phyloP scores from a whole-genome alignment of 2,797 vertebrate species.

The Dermochelys coriacea region DNA sequence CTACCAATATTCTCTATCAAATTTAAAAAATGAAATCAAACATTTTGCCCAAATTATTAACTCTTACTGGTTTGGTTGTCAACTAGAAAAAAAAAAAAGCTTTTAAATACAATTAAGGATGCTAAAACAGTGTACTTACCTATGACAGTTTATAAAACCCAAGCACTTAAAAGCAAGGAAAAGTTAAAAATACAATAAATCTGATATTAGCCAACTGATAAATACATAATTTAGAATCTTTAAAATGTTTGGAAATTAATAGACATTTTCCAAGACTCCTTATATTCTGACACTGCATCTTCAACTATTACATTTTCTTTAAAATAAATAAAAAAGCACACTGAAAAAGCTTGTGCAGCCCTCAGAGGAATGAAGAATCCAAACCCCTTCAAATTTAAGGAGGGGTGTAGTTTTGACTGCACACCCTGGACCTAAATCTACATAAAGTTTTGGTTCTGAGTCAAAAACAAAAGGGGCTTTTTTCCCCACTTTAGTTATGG shows the following conservation, averaged over 20 bases:
- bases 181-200: background rate
- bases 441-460: background rate
- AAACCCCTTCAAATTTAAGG: background rate
- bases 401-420: background rate
- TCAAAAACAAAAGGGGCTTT: background rate
- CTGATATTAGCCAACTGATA: background rate
- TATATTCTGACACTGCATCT: background rate
- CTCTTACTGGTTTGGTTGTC: background rate
- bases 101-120: background rate
- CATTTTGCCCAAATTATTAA: background rate
- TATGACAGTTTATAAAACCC: background rate
- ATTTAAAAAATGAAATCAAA: background rate
- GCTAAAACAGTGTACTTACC: background rate
- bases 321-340: background rate
- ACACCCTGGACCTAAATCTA: slow-evolving; percentile 18
- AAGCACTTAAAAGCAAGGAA: too few relatives aligned
- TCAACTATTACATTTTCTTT: background rate
- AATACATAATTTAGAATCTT: background rate
- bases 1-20: background rate
- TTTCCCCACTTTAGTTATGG: background rate
- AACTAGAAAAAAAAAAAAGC: background rate
- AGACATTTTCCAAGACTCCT: background rate
- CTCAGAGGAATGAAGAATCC: background rate
- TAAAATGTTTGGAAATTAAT: background rate
- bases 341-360: background rate